Evolutionary conservation across 2,113 vertebrate species (phyloP).

Genomic region (Gopherus evgoodei): DNA sequence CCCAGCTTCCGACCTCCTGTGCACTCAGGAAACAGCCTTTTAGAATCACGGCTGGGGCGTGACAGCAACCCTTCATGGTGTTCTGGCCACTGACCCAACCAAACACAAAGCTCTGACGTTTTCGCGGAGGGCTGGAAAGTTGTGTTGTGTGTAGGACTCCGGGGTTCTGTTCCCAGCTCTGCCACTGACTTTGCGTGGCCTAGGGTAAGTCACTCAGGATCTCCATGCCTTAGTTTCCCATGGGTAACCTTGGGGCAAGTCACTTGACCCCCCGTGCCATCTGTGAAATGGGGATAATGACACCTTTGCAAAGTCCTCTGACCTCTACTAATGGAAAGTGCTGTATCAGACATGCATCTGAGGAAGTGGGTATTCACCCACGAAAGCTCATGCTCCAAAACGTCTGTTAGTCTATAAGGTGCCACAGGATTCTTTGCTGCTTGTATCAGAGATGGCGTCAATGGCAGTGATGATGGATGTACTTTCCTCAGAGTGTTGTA

Average conservation of each 20-base stretch:
- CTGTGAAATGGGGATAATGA: not conserved
- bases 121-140: not conserved
- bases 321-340: not conserved
- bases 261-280: not conserved
- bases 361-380: no score
- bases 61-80: not conserved
- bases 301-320: not conserved
- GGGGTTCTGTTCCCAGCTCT: not conserved
- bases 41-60: not conserved
- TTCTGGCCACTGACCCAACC: not conserved
- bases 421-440: no score
- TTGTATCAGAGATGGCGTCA: not conserved
- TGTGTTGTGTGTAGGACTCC: not conserved
- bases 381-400: no score
- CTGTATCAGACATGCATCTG: no score
- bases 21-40: not conserved
- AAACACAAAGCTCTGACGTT: not conserved
- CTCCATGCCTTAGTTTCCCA: rapidly evolving
- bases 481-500: not conserved
- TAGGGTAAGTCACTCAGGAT: not conserved
- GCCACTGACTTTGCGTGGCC: not conserved
- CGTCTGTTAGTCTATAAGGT: no score
- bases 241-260: not conserved
- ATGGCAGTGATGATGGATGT: not conserved
- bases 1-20: not conserved